phyloP scores from a whole-genome alignment of 2,113 vertebrate genomes.

The Percopsis transmontana region DNA sequence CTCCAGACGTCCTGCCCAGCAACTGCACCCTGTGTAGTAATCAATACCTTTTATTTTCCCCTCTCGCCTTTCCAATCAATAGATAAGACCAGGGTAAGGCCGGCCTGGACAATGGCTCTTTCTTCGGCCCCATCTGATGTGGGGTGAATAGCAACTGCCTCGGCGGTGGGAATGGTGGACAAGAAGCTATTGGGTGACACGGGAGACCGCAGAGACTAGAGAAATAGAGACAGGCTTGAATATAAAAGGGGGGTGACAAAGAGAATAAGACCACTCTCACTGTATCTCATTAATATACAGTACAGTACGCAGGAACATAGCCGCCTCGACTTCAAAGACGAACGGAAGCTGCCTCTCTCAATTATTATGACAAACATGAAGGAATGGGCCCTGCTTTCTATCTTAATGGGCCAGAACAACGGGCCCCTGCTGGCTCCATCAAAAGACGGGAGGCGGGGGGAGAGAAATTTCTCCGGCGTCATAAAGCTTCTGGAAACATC shows the following conservation, averaged over 20 bases:
- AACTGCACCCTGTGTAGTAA: constrained; percentile 62
- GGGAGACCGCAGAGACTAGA: constrained; percentile 42
- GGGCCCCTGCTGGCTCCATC: constrained; percentile 44
- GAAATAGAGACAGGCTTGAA: constrained; percentile 40
- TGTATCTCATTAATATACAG: constrained; percentile 47
- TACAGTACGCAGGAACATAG: constrained; percentile 15
- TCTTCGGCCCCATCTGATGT: constrained; percentile 71
- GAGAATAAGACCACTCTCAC: constrained; percentile 52
- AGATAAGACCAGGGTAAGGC: constrained; percentile 70
- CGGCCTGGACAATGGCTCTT: constrained; percentile 71
- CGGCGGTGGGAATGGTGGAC: constrained; percentile 70
- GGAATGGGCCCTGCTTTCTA: constrained; percentile 39
- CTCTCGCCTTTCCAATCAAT: constrained; percentile 76
- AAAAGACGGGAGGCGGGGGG: constrained; percentile 46
- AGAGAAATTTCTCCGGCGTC: constrained; percentile 53
- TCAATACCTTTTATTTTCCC: constrained; percentile 73
- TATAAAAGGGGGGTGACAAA: constrained; percentile 38
- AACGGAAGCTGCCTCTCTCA: constrained; percentile 1
- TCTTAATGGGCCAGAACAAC: constrained; percentile 38
- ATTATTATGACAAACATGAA: constrained; percentile 22
- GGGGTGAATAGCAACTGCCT: constrained; percentile 68
- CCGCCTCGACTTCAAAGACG: background rate
- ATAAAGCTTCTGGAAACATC: constrained; percentile 73
- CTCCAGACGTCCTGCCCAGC: constrained; percentile 63
- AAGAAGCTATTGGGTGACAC: constrained; percentile 72